A percentile compares a stretch with the other conserved stretches of the same genome.
Conservation (phyloP, 2,888 invertebrate species). For the Notocelia uddmanniana region DNA sequence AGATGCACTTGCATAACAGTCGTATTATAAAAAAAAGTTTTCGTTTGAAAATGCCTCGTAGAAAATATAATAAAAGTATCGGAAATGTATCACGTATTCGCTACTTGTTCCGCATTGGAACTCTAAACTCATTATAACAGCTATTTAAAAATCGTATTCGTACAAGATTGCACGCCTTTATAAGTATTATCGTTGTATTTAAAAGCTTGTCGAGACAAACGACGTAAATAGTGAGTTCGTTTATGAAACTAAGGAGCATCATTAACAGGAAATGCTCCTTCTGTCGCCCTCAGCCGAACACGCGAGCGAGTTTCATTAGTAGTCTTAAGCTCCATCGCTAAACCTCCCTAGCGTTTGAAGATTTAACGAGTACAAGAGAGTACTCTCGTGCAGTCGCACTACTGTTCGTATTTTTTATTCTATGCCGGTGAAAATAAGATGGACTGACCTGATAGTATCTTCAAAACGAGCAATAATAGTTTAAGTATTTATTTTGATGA, state of each 20-base stretch:
- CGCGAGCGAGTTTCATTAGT: constrained; percentile 16
- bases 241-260: constrained; percentile 19
- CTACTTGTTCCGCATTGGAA: too few species aligned
- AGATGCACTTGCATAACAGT: too few species aligned
- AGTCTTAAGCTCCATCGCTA: constrained; percentile 9
- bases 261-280: constrained; percentile 26
- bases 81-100: too few species aligned
- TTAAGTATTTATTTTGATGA: too few species aligned
- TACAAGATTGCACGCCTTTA: background rate
- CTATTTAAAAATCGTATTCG: background rate
- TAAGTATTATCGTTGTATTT: constrained; percentile 1
- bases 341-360: constrained; percentile 23
- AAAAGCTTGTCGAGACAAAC: constrained; percentile 15
- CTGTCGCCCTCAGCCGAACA: constrained; percentile 1
- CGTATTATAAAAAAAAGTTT: too few species aligned
- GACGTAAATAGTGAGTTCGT: constrained; percentile 16
- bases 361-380: background rate
- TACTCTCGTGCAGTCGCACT: background rate
- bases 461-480: too few species aligned
- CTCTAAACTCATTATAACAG: background rate
- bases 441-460: too few species aligned
- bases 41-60: too few species aligned
- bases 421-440: too few species aligned
- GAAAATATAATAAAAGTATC: too few species aligned
- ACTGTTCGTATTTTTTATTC: background rate